A percentile compares a stretch with the other conserved stretches of the same genome.
Conservation (phyloP, 2,113 vertebrate species). For the Herpetotheres cachinnans region DNA sequence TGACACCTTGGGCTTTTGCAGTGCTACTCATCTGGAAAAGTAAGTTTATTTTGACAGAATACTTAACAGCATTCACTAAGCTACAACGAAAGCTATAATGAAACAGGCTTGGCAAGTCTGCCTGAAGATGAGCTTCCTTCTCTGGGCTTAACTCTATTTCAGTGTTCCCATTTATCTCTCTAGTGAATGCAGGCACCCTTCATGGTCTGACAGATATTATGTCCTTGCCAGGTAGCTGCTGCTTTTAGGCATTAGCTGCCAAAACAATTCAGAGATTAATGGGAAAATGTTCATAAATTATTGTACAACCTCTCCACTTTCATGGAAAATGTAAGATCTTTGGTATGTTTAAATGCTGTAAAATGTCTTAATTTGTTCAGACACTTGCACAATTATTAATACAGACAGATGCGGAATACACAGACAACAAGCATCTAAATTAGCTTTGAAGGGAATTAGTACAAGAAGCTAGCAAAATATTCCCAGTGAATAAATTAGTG, state of each 20-base stretch:
- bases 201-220: constrained; percentile 50
- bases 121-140: constrained; percentile 27
- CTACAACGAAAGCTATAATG: neutral
- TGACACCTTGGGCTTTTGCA: neutral
- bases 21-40: constrained; percentile 18
- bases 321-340: neutral
- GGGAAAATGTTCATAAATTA: constrained; percentile 51
- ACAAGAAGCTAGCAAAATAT: constrained; percentile 30
- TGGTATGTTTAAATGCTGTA: constrained; percentile 47
- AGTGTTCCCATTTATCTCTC: constrained; percentile 27
- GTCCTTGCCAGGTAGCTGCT: constrained; percentile 65
- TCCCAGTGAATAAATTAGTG: constrained; percentile 19
- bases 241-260: constrained; percentile 59
- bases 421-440: constrained; percentile 37
- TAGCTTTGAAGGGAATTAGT: constrained; percentile 50
- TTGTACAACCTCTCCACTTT: constrained; percentile 21
- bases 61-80: neutral
- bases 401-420: constrained; percentile 26
- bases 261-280: constrained; percentile 55
- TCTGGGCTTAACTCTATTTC: constrained; percentile 29
- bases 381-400: constrained; percentile 36
- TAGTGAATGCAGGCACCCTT: constrained; percentile 1
- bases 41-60: constrained; percentile 41
- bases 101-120: constrained; percentile 34
- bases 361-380: constrained; percentile 63